Conservation (phyloP, 2,797 vertebrate genomes). For the Intellagama lesueurii region DNA sequence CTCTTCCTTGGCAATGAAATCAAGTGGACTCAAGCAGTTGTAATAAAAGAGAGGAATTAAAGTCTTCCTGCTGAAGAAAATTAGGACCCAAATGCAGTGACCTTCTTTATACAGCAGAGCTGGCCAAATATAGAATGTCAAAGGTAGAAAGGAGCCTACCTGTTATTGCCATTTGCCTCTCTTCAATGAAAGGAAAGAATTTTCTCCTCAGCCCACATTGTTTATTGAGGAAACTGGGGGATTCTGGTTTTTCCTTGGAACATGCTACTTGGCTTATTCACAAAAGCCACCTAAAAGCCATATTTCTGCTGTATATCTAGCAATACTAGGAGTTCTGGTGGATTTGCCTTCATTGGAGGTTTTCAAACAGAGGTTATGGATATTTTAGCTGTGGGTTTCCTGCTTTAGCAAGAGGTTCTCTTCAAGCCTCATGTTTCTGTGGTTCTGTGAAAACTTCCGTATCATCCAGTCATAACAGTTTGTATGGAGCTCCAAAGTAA, state of each 20-base stretch:
- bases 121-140: conserved; percentile 24
- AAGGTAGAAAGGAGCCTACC: conserved; percentile 7
- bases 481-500: too few species aligned
- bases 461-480: too few species aligned
- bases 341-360: background rate
- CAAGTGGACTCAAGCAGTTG: conserved; percentile 66
- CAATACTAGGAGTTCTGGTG: background rate
- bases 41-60: conserved; percentile 42
- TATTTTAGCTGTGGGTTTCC: too few species aligned
- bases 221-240: background rate
- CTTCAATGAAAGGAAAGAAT: background rate
- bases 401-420: too few species aligned
- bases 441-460: too few species aligned
- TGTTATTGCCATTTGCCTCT: conserved; percentile 1
- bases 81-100: conserved; percentile 62
- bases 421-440: too few species aligned
- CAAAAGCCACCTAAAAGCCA: background rate
- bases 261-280: conserved; percentile 11
- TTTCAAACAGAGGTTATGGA: too few species aligned
- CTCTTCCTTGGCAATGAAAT: conserved; percentile 54
- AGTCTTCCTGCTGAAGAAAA: conserved; percentile 71
- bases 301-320: background rate
- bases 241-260: background rate
- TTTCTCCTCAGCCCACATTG: background rate
- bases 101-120: conserved; percentile 57